Base-by-base conservation (phyloP, 2,888 invertebrate genomes). In the Saturnia pavonia region DNA sequence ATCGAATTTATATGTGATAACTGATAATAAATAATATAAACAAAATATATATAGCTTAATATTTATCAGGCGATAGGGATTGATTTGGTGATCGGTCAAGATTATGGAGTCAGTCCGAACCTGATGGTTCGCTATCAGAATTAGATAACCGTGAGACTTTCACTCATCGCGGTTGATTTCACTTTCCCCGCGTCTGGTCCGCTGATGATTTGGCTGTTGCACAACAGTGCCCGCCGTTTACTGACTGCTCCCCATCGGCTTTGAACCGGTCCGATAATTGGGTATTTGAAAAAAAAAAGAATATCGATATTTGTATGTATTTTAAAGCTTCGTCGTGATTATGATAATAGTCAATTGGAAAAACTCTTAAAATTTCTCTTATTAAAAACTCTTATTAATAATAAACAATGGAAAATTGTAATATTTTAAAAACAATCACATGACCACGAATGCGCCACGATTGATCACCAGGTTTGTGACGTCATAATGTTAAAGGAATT, bases 111-210 rank as follows among this genome's bases (percentile, higher is more conserved):
- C 60, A 45, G 27, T 60, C 73, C 72, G 72, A 77, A 81, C 79
- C 77, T 78, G 80, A 78, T 77, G 75, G 74, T 78, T 69, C 72
- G 73, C 79, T 85, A 88, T 88, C 84, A 83, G 90, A 91, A 91
- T 91, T 91, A 91, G 89, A 90, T 91, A 92, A 91, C 91, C 83
- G 87, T 85, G 81, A 78, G 79, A 89, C 93, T 93, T 93, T 93
- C 92, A 90, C 92, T 88, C 83, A 86, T 86, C 85, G 86, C 79
- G 82, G 77, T 79, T 78, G 87, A 84, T 88, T 90, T 92, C 91
- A 92, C 92, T 92, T 91, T 91, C 88, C 80, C 84, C 82, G 75
- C 75, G 72, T 76, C 78, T 82, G 78, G 80, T 77, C 84, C 81
- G 82, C 85, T 85, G 87, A 88, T 88, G 80, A 84, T 85, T 87